Percentiles rank a stretch among this genome's conserved stretches.
phyloP scores from a whole-genome alignment of 2,888 invertebrate genomes.

The Cerastoderma edule region DNA sequence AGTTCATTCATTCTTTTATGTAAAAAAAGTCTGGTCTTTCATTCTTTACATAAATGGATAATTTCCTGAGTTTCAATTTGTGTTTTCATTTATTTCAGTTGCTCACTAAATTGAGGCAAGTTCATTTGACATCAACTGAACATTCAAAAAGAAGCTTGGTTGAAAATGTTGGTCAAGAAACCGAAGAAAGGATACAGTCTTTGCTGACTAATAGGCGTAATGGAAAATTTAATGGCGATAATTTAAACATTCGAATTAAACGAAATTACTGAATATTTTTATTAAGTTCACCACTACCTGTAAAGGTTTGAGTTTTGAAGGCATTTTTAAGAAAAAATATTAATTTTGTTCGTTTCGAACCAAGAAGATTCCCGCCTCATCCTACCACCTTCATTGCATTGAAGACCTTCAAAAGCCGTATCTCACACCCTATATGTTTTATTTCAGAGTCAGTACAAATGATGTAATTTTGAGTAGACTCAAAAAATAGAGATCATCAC shows the following conservation, averaged over 20 bases:
- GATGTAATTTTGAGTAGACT: constrained; percentile 13
- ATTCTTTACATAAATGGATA: no score
- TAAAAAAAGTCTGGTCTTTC: no score
- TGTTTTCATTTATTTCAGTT: constrained; percentile 16
- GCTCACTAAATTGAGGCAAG: constrained; percentile 25
- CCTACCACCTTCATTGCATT: no score
- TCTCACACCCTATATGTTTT: no score
- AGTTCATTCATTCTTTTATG: no score
- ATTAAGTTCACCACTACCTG: background rate
- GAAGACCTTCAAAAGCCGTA: no score
- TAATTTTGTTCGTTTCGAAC: no score
- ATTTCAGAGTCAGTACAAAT: constrained; percentile 7
- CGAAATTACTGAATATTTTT: background rate
- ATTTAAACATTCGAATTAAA: constrained; percentile 27
- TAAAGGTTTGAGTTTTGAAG: no score
- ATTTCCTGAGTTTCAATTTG: no score
- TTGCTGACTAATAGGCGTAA: constrained; percentile 17
- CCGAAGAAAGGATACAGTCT: constrained; percentile 21
- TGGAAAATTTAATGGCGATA: constrained; percentile 40
- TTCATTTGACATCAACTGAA: constrained; percentile 23
- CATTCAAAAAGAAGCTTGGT: constrained; percentile 28
- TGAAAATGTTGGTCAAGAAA: constrained; percentile 16
- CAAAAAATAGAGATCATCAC: constrained; percentile 28
- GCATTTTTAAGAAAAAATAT: no score
- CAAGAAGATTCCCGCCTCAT: no score